phyloP scores from a whole-genome alignment of 2,113 vertebrate genomes.

The Gallinago media region DNA sequence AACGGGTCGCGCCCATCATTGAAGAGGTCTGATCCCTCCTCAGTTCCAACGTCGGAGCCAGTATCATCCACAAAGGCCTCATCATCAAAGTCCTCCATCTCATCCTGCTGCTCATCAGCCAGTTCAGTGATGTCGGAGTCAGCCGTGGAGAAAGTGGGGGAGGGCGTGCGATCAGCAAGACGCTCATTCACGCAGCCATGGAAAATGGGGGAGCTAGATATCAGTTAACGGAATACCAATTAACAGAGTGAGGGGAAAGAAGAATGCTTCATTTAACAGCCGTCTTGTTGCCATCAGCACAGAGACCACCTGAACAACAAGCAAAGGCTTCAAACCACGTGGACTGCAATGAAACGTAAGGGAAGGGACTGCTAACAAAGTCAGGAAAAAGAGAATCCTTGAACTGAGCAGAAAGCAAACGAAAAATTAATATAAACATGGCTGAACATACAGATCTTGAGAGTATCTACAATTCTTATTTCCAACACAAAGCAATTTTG shows the following conservation, averaged over 20 bases:
- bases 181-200: constrained; percentile 98
- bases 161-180: constrained; percentile 97
- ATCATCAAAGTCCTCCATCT: constrained; percentile 97
- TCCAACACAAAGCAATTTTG: neutral
- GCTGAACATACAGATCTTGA: neutral
- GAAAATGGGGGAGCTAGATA: constrained; percentile 96
- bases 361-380: neutral
- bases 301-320: constrained; percentile 25
- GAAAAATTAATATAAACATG: neutral
- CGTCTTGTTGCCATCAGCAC: constrained; percentile 26
- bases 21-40: constrained; percentile 98
- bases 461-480: neutral
- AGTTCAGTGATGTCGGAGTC: constrained; percentile 99
- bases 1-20: constrained; percentile 98
- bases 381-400: neutral
- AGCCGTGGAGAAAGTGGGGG: constrained; percentile 97
- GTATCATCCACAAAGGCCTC: constrained; percentile 98
- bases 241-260: constrained; percentile 73
- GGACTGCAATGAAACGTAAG: neutral
- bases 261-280: constrained; percentile 59
- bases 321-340: neutral
- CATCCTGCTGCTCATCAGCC: constrained; percentile 97
- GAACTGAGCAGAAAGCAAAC: constrained; percentile 47
- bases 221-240: constrained; percentile 67
- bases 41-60: constrained; percentile 96